phyloP scores from a whole-genome alignment of 2,888 invertebrate species.

The Acanthoscelides obtectus region DNA sequence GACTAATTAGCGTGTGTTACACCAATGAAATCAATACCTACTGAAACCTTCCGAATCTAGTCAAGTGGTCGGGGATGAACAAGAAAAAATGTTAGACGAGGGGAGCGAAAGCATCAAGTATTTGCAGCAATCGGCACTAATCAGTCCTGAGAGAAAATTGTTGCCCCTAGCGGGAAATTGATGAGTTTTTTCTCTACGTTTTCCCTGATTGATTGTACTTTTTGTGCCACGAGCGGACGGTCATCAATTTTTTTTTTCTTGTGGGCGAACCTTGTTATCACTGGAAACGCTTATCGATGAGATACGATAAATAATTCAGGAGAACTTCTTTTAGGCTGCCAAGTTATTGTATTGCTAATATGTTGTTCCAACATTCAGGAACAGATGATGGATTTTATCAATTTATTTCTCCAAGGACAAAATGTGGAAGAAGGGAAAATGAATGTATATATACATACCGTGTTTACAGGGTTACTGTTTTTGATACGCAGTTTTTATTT shows the following conservation, averaged over 20 bases:
- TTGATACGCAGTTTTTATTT: too few species aligned
- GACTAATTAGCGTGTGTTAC: not conserved
- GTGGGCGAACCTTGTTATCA: not conserved
- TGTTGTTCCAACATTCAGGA: not conserved
- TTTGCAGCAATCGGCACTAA: not conserved
- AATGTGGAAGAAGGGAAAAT: not conserved
- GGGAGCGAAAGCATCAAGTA: not conserved
- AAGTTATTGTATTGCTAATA: not conserved
- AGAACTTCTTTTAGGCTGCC: not conserved
- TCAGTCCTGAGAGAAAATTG: not conserved
- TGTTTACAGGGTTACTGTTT: too few species aligned
- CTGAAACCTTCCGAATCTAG: not conserved
- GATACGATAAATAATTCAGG: not conserved
- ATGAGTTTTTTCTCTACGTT: not conserved
- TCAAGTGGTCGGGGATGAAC: not conserved
- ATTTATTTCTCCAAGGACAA: not conserved
- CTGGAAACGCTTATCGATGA: not conserved
- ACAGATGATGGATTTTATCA: not conserved
- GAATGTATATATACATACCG: too few species aligned
- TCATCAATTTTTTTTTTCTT: not conserved
- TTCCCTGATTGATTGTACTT: not conserved
- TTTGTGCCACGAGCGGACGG: not conserved
- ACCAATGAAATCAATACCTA: not conserved
- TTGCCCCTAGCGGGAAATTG: not conserved
- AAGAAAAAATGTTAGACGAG: not conserved